These are phyloP conservation scores for Zaprionus tsacasi DNA, from an alignment of 1,140 invertebrate species.

Conservation along the genomic window DNA sequence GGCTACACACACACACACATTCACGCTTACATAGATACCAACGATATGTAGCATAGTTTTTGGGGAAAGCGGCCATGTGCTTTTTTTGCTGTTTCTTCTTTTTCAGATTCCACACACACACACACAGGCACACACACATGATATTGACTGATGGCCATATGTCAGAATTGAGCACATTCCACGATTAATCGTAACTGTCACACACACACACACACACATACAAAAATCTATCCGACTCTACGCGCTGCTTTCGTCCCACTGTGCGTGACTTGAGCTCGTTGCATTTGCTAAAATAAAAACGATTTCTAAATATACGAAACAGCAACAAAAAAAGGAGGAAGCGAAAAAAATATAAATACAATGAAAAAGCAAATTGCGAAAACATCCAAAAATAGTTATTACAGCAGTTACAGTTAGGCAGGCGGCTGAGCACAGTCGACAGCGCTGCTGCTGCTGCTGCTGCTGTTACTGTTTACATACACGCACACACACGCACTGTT, in stretches of 20 bases:
- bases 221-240: not conserved
- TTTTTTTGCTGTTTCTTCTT: slow-evolving; percentile 39
- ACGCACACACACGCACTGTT: slow-evolving; percentile 24
- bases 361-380: slow-evolving; percentile 40
- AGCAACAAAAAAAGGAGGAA: slow-evolving; percentile 24
- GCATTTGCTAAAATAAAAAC: slow-evolving; percentile 26
- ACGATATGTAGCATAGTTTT: slow-evolving; percentile 57
- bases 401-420: slow-evolving; percentile 16
- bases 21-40: not conserved
- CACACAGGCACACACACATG: slow-evolving; percentile 21
- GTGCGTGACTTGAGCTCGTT: slow-evolving; percentile 63
- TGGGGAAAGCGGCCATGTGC: slow-evolving; percentile 19
- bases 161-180: slow-evolving; percentile 62
- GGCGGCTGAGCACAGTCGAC: slow-evolving; percentile 2
- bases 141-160: slow-evolving; percentile 73
- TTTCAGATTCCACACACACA: slow-evolving; percentile 26
- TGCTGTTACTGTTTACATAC: slow-evolving; percentile 40
- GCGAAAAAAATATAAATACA: slow-evolving; percentile 27
- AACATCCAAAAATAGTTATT: slow-evolving; percentile 52
- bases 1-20: slow-evolving; percentile 18
- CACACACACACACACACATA: slow-evolving; percentile 2
- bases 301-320: slow-evolving; percentile 45
- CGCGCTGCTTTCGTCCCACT: slow-evolving; percentile 9
- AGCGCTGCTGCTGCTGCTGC: slow-evolving; percentile 15
- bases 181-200: slow-evolving; percentile 61